These are phyloP conservation scores for Pelagia noctiluca DNA, from an alignment of 30 jellyfish, hydroid and myxozoan genomes.

Conservation along the genomic window DNA sequence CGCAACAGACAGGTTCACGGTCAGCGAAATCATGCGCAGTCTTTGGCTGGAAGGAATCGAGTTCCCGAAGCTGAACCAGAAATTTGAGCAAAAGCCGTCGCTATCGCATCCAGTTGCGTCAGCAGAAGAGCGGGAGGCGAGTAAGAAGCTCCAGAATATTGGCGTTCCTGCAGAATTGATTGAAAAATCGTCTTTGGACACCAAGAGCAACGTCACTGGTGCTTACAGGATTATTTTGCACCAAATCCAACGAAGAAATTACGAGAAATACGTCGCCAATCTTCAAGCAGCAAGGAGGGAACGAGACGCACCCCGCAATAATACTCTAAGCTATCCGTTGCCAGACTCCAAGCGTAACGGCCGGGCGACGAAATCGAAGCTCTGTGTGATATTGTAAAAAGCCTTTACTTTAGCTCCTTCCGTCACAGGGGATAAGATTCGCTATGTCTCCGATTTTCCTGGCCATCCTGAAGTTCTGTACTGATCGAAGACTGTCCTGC, in stretches of 20 bases:
- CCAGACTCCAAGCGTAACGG: conserved; percentile 26
- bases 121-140: conserved; percentile 79
- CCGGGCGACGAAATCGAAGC: conserved; percentile 75
- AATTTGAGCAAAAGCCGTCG: conserved; percentile 70
- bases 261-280: conserved; percentile 69
- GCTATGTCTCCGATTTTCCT: too few species aligned
- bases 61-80: conserved; percentile 66
- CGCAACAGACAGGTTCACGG: conserved; percentile 84
- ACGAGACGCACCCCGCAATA: conserved; percentile 48
- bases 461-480: too few species aligned
- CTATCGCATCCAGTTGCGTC: conserved; percentile 39
- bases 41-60: conserved; percentile 92
- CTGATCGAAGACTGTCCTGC: too few species aligned
- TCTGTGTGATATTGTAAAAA: conserved; percentile 73
- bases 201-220: conserved; percentile 83
- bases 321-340: conserved; percentile 39
- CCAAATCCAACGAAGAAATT: conserved; percentile 80
- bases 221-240: conserved; percentile 85
- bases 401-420: too few species aligned
- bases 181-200: conserved; percentile 57
- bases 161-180: conserved; percentile 81
- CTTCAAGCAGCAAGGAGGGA: conserved; percentile 66
- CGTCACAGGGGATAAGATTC: too few species aligned
- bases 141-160: conserved; percentile 43
- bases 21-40: conserved; percentile 84